Base-by-base conservation (phyloP, 1,140 invertebrate genomes). In the Condylostylus longicornis region DNA sequence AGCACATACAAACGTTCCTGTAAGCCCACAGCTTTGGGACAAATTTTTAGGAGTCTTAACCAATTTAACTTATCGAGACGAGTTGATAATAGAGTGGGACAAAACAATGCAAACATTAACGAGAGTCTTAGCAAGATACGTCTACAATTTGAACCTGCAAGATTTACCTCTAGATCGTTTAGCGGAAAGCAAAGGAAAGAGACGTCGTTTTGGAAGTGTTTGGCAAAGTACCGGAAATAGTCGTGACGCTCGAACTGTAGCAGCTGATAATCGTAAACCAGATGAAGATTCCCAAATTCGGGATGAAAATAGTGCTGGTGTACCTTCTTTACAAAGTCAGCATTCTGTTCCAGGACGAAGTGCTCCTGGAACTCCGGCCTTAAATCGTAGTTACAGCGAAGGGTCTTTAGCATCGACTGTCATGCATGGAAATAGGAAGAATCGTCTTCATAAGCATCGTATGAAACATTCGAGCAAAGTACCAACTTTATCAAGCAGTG, bases 71-170 rank as follows among this genome's bases (percentile, higher is more conserved):
- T 80, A 82, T 43, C 96, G 90, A 80, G 86, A 95, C 54, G 90
- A 96, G 58, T 67, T 98, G 1, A 87, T 98, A 43, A 82, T 79
- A 42, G 90, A 98, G 59, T 97, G 91, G 91, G 84, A 91, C 79
- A 96, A 95, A 84, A 96, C 91, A 14, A 79, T 97, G 72, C 89
- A 95, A 53, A 95, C 89, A 1, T 59, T 96, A 42, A 96, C 90
- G 0, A 69, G 88, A 46, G 88, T 96, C 17, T 65, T 96, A 22
- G 89, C 89, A 0, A 72, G 84, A 20, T 87, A 94, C 52, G 88
- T 96, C 17, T 97, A 96, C 51, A 79, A 81, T 43, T 67, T 97
- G 41, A 90, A 96, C 65, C 62, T 97, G 28, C 79, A 79, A 35
- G 87, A 95, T 63, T 62, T 94, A 25, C 88, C 88, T 2, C 55